Evolutionary conservation across 2,113 vertebrate genomes (phyloP), one percentile per base, ranked within the genome.

Genomic region (Indicator maculatus): DNA sequence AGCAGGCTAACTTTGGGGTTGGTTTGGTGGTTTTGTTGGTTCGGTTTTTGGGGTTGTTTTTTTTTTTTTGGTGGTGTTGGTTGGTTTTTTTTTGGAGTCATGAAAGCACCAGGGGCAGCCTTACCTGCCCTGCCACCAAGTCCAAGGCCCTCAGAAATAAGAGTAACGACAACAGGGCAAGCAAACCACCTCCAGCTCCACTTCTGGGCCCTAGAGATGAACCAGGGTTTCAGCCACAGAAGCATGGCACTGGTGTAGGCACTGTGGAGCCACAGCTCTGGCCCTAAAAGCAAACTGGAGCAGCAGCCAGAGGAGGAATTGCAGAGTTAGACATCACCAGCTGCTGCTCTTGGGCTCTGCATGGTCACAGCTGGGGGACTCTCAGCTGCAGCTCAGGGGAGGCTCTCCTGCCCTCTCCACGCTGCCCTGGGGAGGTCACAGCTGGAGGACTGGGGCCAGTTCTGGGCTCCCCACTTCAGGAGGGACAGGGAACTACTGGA

Each of bases 51-150:
- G n/a, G n/a, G n/a, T n/a, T n/a, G n/a, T n/a, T n/a, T n/a, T n/a
- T n/a, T n/a, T 36, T 36, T 36, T 36, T 36, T 36, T 36, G 36
- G 36, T 36, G 36, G 36, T 36, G 36, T 88, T 86, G 93, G 70
- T 63, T 36, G 36, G 36, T 36, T 36, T 36, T 36, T 36, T 83
- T 94, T 69, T 92, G 95, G 91, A 95, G 91, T 91, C 93, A 97
- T 95, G 96, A 93, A 95, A 93, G 93, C 91, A 20, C 84, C 91
- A 89, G 60, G 95, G 94, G 92, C 96, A 94, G 94, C 66, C 96
- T 96, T 97, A 94, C 94, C 96, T 96, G 95, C 96, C 96, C 95
- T 95, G 93, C 36, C 88, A 94, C 95, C 95, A 83, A 90, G 95
- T 96, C 93, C 94, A 95, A 76, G 52, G 88, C 95, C 93, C 95